Percentiles rank a stretch among this genome's conserved stretches.
phyloP scores from a whole-genome alignment of 2,113 vertebrate species.

The Sturnira hondurensis region DNA sequence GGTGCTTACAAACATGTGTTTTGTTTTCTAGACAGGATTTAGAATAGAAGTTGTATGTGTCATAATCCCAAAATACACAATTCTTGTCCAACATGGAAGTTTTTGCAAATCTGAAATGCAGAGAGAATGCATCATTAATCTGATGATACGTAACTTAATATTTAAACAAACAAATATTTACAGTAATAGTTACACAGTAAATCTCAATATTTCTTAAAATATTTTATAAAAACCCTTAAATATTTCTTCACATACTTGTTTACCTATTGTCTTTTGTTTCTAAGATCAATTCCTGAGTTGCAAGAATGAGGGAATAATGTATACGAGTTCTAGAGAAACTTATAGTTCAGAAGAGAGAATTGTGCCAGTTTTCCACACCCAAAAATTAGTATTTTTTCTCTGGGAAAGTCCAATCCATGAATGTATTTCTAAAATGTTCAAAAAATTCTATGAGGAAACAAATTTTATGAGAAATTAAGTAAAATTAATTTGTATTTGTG shows the following conservation, averaged over 20 bases:
- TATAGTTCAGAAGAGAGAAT: no score
- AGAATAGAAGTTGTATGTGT: accelerated
- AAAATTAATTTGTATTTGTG: not conserved
- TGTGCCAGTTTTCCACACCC: no score
- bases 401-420: not conserved
- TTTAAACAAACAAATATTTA: not conserved
- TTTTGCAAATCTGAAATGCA: not conserved
- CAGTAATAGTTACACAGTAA: not conserved
- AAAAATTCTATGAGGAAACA: not conserved
- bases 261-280: not conserved
- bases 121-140: not conserved
- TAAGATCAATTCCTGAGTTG: not conserved
- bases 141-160: not conserved
- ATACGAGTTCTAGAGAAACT: no score
- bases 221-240: not conserved
- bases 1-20: not conserved
- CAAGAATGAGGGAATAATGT: not conserved
- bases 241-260: not conserved
- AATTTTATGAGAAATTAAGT: not conserved
- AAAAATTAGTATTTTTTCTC: not conserved
- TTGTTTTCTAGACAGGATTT: not conserved
- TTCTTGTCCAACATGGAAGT: not conserved
- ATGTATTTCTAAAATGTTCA: accelerated
- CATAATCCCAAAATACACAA: not conserved
- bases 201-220: not conserved